Percentiles rank a stretch among this genome's conserved stretches.
Conservation (phyloP, 2,888 invertebrate genomes). For the Mayetiola destructor region DNA sequence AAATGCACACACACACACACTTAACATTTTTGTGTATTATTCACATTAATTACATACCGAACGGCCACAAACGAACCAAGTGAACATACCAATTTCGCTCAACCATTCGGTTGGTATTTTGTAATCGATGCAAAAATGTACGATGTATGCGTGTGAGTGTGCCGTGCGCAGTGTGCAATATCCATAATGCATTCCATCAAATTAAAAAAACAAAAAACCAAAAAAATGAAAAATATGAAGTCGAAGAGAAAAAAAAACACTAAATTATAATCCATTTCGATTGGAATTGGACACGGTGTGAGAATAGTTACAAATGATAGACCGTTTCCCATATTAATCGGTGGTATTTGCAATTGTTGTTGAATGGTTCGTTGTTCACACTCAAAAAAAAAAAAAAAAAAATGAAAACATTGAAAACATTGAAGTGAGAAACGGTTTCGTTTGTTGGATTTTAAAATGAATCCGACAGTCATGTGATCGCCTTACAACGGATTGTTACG, state of each 20-base stretch:
- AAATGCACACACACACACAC: neutral
- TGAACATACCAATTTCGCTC: neutral
- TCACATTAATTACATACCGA: neutral
- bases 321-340: neutral
- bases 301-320: constrained; percentile 1
- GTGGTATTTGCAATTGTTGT: neutral
- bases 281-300: neutral
- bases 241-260: too few relatives aligned
- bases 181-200: too few relatives aligned
- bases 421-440: neutral
- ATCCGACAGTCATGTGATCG: neutral
- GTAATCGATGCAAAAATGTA: too few relatives aligned
- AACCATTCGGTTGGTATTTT: neutral
- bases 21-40: neutral
- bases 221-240: too few relatives aligned
- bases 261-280: too few relatives aligned
- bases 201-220: too few relatives aligned
- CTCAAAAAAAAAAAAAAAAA: too few relatives aligned
- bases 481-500: neutral
- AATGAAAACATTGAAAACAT: too few relatives aligned
- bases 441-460: neutral
- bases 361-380: neutral
- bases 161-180: neutral
- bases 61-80: neutral
- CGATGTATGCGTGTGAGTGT: neutral